Conservation (phyloP, 1,140 invertebrate species). For the Oncopeltus fasciatus region DNA sequence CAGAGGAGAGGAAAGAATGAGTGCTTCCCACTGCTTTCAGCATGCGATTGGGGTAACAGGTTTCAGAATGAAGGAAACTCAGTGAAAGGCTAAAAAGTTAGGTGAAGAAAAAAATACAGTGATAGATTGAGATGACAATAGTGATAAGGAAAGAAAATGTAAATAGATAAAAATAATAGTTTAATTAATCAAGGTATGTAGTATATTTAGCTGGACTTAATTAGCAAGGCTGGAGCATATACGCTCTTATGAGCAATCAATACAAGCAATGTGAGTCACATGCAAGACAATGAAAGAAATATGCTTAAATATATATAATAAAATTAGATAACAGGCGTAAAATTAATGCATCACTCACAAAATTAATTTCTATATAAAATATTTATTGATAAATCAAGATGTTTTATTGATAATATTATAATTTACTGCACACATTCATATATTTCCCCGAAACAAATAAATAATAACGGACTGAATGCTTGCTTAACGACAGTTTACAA, state of each 20-base stretch:
- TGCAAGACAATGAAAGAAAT: not conserved
- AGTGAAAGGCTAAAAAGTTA: not conserved
- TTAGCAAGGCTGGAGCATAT: not conserved
- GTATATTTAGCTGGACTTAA: too few relatives aligned
- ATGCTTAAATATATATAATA: not conserved
- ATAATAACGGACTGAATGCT: not conserved
- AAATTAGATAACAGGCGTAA: too few relatives aligned
- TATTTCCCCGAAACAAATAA: too few relatives aligned
- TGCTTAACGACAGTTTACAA: not conserved
- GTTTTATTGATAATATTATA: too few relatives aligned
- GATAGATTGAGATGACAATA: not conserved
- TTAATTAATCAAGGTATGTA: not conserved
- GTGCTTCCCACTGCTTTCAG: not conserved
- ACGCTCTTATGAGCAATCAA: not conserved
- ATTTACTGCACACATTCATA: too few relatives aligned
- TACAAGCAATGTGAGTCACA: not conserved
- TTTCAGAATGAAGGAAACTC: not conserved
- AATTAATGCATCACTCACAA: too few relatives aligned
- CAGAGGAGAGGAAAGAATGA: constrained; percentile 1
- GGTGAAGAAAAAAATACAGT: not conserved
- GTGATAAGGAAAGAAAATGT: too few relatives aligned
- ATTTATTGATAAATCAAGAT: too few relatives aligned
- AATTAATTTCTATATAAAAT: too few relatives aligned
- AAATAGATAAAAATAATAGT: not conserved
- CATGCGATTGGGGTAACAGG: not conserved